Conservation (phyloP, 2,113 vertebrate genomes). For the Paradoxurus hermaphroditus region DNA sequence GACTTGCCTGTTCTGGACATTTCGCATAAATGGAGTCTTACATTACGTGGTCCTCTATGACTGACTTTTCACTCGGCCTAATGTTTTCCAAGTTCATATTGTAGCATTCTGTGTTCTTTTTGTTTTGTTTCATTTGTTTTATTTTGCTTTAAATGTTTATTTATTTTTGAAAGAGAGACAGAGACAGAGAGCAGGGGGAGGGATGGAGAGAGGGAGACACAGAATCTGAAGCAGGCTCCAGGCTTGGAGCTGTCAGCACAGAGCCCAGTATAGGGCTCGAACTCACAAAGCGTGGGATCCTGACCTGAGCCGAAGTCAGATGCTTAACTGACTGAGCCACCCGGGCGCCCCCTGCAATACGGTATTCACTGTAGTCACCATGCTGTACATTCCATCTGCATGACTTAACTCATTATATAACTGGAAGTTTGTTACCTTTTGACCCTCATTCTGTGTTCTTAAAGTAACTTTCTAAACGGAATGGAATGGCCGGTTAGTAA, state of each 20-base stretch:
- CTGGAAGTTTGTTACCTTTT: background rate
- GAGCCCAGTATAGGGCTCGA: no score
- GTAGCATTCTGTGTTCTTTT: background rate
- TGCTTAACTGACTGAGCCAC: no score
- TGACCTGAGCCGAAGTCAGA: no score
- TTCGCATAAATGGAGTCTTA: background rate
- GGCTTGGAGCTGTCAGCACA: no score
- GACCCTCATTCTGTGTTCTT: background rate
- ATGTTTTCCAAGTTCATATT: background rate
- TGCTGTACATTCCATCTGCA: background rate
- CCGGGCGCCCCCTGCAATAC: background rate
- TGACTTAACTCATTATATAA: background rate
- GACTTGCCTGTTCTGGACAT: background rate
- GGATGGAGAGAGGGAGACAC: no score
- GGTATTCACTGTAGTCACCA: background rate
- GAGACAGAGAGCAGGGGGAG: no score
- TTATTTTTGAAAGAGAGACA: no score
- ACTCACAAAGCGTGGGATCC: no score
- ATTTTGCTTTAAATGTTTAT: no score
- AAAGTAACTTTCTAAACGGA: conserved; percentile 1
- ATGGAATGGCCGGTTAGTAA: background rate
- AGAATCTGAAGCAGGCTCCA: no score
- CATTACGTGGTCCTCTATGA: background rate
- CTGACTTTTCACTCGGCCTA: background rate
- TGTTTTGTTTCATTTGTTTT: background rate